phyloP scores from a whole-genome alignment of 2,797 vertebrate genomes.

The Eleutherodactylus coqui region DNA sequence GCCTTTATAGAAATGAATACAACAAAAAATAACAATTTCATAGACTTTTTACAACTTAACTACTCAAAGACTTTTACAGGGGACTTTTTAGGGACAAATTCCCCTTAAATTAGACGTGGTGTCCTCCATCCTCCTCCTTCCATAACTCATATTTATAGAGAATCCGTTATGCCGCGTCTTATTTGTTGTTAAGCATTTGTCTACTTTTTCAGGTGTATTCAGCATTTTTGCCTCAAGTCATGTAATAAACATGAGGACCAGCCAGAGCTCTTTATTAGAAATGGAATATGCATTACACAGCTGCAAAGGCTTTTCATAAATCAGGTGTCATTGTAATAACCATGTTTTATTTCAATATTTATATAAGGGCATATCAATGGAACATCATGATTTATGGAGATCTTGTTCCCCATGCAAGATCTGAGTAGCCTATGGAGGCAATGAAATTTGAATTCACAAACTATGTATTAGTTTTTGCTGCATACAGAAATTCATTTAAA shows the following conservation, averaged over 20 bases:
- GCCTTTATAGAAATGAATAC: no score
- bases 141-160: background rate
- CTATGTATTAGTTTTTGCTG: background rate
- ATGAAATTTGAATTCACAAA: conserved; percentile 12
- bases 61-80: background rate
- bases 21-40: no score
- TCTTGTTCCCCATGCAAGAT: background rate
- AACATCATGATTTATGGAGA: conserved; percentile 21
- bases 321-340: background rate
- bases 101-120: background rate
- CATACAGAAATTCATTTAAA: background rate
- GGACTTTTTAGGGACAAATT: background rate
- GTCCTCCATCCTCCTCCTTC: background rate
- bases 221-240: background rate
- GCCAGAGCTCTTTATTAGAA: background rate
- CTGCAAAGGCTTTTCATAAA: conserved; percentile 2
- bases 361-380: conserved; percentile 19
- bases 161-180: background rate
- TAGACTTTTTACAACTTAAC: no score
- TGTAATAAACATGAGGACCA: conserved; percentile 17
- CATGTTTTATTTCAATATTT: background rate
- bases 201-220: background rate
- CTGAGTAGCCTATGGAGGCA: background rate
- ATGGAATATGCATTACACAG: background rate
- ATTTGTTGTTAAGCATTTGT: background rate